Percentiles rank a stretch among this genome's conserved stretches.
These are phyloP conservation scores for Poeciliopsis turrubarensis DNA, from an alignment of 2,113 vertebrate genomes.

Conservation along the genomic window DNA sequence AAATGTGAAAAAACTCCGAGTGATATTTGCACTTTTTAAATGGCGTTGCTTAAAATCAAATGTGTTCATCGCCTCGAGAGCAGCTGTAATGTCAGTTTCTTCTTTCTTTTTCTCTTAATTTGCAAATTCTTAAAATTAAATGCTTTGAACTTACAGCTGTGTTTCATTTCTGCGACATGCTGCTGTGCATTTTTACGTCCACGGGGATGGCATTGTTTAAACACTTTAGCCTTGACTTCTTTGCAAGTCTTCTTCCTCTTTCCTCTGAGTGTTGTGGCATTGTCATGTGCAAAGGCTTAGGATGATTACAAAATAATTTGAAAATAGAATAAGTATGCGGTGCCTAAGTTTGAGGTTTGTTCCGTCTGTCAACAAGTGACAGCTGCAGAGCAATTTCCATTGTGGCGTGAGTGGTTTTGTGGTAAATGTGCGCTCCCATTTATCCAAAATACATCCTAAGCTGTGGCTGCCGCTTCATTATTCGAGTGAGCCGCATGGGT, in stretches of 20 bases:
- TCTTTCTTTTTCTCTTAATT: neutral
- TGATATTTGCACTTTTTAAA: neutral
- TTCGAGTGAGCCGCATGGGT: slow-evolving; percentile 65
- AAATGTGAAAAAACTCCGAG: neutral
- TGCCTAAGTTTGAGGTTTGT: slow-evolving; percentile 76
- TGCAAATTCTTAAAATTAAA: neutral
- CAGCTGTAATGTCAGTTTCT: neutral
- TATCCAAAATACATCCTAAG: slow-evolving; percentile 77
- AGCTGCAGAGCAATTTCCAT: slow-evolving; percentile 79
- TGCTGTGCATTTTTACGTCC: neutral
- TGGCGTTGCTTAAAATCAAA: neutral
- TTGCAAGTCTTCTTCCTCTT: slow-evolving; percentile 34
- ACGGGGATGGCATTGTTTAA: slow-evolving; percentile 26
- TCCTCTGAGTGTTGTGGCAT: slow-evolving; percentile 61
- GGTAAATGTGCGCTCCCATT: slow-evolving; percentile 75
- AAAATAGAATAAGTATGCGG: slow-evolving; percentile 77
- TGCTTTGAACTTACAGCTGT: neutral
- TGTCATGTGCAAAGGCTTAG: slow-evolving; percentile 76
- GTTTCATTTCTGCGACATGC: neutral
- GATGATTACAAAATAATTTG: slow-evolving; percentile 82
- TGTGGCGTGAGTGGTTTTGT: slow-evolving; percentile 80
- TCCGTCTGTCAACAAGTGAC: slow-evolving; percentile 78
- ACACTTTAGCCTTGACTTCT: slow-evolving; percentile 44
- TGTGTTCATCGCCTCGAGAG: neutral
- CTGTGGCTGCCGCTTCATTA: slow-evolving; percentile 76